phyloP scores from a whole-genome alignment of 2,888 invertebrate genomes.

The Dusona sp. region DNA sequence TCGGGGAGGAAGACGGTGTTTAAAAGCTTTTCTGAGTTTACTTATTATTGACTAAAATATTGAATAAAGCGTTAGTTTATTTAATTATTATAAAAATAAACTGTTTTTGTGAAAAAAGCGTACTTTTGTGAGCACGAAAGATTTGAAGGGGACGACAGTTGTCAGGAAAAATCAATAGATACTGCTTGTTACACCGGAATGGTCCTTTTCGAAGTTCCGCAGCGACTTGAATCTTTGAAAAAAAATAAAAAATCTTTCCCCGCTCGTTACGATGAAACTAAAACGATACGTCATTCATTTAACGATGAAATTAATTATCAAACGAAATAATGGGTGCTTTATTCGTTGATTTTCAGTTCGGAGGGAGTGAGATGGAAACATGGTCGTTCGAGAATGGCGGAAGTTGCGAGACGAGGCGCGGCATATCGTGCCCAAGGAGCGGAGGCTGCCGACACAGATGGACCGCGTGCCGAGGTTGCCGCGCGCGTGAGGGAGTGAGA shows the following conservation, averaged over 20 bases:
- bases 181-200: slow-evolving; percentile 57
- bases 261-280: not conserved
- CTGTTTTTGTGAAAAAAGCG: not conserved
- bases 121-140: slow-evolving; percentile 3
- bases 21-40: not conserved
- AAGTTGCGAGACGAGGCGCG: slow-evolving; percentile 71
- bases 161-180: slow-evolving; percentile 66
- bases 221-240: not conserved
- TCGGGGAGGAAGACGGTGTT: slow-evolving; percentile 27
- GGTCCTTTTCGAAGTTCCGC: slow-evolving; percentile 10
- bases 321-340: slow-evolving; percentile 33
- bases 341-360: slow-evolving; percentile 67
- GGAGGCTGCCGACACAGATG: slow-evolving; percentile 66
- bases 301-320: slow-evolving; percentile 24
- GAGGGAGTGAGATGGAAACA: slow-evolving; percentile 36
- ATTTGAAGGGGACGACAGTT: slow-evolving; percentile 11
- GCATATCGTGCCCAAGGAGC: slow-evolving; percentile 57
- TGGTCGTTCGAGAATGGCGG: slow-evolving; percentile 66
- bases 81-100: not conserved
- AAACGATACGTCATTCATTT: not conserved
- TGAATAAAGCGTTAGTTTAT: not conserved
- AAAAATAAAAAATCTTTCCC: not conserved
- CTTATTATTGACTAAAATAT: not conserved
- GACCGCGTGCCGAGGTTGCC: slow-evolving; percentile 47
- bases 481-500: slow-evolving; percentile 40